Evolutionary conservation across 1,140 invertebrate genomes (phyloP), one percentile per base, ranked within the genome.

Genomic region (Plectus sambesii): DNA sequence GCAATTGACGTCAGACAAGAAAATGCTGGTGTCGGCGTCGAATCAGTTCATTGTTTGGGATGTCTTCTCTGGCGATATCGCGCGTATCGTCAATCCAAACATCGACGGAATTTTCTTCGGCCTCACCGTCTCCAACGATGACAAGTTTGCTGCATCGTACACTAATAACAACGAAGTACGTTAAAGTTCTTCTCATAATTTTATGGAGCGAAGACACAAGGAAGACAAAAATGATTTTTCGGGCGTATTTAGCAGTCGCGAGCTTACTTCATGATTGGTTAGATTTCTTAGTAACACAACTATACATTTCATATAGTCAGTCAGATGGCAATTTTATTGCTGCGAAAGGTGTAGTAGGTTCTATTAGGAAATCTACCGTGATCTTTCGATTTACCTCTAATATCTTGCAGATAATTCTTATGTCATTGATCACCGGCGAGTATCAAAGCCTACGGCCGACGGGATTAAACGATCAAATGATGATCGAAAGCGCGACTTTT

Each of bases 41-140:
- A 97, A 94, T 64, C 81, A 85, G 63, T 88, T 98, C 57, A 88
- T 98, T 49, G 93, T 92, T 12, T 97, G 89, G 83, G 90, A 98
- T 73, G 72, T 96, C 9, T 84, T 84, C 17, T 89, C 87, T 0
- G 89, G 87, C 51, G 89, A 94, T 73, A 75, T 93, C 63, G 82
- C 85, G 0, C 74, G 86, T 44, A 83, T 90, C 66, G 81, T 94
- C 0, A 86, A 84, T 73, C 88, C 88, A 0, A 85, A 85, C 36
- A 81, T 94, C 19, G 67, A 73, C 46, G 68, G 63, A 6, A 93
- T 96, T 59, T 88, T 98, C 82, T 85, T 92, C 70, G 84, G 87
- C 61, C 72, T 97, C 38, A 81, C 83, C n/a, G 73, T 98, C 5
- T 92, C 86, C 53, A 83, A 86, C 0, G 88, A 96, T 68, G 93